These are phyloP conservation scores for Saguinus imperator DNA, from an alignment of 2,113 vertebrate genomes.

Conservation along the genomic window DNA sequence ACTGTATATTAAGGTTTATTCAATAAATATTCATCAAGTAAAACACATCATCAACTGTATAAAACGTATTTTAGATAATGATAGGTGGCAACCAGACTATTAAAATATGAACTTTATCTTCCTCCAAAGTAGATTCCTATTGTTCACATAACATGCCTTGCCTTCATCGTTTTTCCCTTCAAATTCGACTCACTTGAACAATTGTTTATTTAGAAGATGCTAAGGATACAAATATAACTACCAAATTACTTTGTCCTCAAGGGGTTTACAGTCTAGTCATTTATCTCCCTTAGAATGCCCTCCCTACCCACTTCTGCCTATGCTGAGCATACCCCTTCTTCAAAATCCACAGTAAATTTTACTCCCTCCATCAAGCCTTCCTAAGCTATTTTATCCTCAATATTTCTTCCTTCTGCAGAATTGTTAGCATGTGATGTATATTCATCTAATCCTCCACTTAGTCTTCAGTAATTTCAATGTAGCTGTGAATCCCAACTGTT, in stretches of 20 bases:
- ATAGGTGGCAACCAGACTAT: background rate
- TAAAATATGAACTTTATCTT: background rate
- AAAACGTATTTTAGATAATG: conserved; percentile 33
- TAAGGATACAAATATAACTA: conserved; percentile 6
- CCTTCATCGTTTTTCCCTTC: conserved; percentile 22
- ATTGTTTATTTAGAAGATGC: conserved; percentile 11
- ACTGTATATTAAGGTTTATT: background rate
- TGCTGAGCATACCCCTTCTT: background rate
- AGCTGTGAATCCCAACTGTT: background rate
- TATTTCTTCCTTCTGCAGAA: background rate
- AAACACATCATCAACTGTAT: background rate
- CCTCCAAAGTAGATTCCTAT: background rate
- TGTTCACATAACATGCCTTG: background rate
- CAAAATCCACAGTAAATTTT: background rate
- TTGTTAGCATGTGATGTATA: background rate
- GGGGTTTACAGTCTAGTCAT: background rate
- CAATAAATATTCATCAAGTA: conserved; percentile 30
- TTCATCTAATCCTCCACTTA: conserved; percentile 1
- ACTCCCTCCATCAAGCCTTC: background rate
- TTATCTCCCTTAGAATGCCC: background rate
- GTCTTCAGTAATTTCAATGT: background rate
- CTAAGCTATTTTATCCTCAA: background rate
- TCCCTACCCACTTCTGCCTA: background rate
- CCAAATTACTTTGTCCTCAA: background rate
- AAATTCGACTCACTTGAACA: background rate